A percentile compares a stretch with the other conserved stretches of the same genome.
Evolutionary conservation across 2,797 vertebrate genomes (phyloP).

Genomic region (Botia almorhae): DNA sequence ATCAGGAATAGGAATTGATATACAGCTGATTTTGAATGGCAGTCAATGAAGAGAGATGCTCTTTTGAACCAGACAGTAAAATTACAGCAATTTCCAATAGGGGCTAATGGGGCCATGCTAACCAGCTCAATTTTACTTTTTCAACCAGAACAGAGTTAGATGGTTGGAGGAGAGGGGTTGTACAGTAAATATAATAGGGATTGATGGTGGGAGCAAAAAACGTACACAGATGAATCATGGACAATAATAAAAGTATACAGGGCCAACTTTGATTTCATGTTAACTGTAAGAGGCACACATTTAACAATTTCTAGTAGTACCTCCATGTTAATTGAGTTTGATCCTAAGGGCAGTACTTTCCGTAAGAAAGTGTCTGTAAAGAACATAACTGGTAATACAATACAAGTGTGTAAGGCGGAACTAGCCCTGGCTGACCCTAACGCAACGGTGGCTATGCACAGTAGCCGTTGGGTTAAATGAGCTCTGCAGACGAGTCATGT

Average conservation of each 20-base stretch:
- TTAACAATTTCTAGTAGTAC: not conserved
- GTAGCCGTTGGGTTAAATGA: slow-evolving; percentile 33
- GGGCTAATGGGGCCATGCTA: no score
- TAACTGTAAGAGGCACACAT: not conserved
- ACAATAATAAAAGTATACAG: no score
- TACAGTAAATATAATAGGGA: not conserved
- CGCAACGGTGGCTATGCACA: slow-evolving; percentile 41
- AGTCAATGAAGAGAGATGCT: no score
- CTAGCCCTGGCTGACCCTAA: slow-evolving; percentile 28
- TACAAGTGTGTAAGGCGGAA: slow-evolving; percentile 32
- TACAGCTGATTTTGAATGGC: no score
- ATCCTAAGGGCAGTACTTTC: not conserved
- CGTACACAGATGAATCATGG: no score
- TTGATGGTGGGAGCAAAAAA: no score
- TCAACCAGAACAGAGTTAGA: not conserved
- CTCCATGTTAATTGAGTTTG: not conserved
- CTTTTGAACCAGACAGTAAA: no score
- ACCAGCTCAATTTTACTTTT: no score
- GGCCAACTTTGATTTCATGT: no score
- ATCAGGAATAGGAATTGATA: no score
- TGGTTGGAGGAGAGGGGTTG: not conserved
- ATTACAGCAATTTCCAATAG: no score
- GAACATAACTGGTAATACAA: slow-evolving; percentile 30
- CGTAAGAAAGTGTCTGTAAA: slow-evolving; percentile 11
- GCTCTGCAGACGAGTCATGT: slow-evolving; percentile 43